Evolutionary conservation across 2,797 vertebrate species (phyloP), one percentile per base, ranked within the genome.

Genomic region (Salmo trutta): DNA sequence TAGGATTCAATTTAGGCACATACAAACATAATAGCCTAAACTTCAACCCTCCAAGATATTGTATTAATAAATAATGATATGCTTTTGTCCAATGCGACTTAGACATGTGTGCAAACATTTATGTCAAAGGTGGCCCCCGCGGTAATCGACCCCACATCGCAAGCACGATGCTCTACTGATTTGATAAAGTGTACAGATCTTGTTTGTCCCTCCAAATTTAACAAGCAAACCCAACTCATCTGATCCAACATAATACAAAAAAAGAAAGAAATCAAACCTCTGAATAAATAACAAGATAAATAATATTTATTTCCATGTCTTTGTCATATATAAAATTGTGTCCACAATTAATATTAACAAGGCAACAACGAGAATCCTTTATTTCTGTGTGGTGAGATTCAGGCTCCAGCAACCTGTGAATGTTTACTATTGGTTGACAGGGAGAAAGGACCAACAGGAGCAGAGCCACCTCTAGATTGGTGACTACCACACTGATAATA

Each of bases 281-380:
- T 85, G 86, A 86, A 90, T 94, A 94, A 94, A 94, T 94, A 95
- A 95, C 93, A 95, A 94, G 93, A 95, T 95, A 95, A 94, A 95
- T 95, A 94, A 93, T 95, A 93, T 95, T 94, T 95, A 95, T 95
- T 95, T 94, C 91, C 93, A 94, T 91, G 78, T 93, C 90, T 91
- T 93, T 93, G 88, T 92, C 88, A 92, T 94, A 94, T 91, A 95
- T 93, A 95, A 94, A 94, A 93, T 93, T 89, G 91, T 93, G 91
- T 93, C 93, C 93, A 95, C 92, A 93, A 91, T 94, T 90, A 93
- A 93, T 93, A 93, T 95, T 88, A 94, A 94, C 93, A 95, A 94
- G 91, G 94, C 93, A 93, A 94, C 90, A 93, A 91, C 94, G 91
- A 95, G 88, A 93, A 91, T 91, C 90, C 77, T 88, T 92, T 92